Conservation (phyloP, 2,113 vertebrate genomes). For the Nesoenas mayeri region DNA sequence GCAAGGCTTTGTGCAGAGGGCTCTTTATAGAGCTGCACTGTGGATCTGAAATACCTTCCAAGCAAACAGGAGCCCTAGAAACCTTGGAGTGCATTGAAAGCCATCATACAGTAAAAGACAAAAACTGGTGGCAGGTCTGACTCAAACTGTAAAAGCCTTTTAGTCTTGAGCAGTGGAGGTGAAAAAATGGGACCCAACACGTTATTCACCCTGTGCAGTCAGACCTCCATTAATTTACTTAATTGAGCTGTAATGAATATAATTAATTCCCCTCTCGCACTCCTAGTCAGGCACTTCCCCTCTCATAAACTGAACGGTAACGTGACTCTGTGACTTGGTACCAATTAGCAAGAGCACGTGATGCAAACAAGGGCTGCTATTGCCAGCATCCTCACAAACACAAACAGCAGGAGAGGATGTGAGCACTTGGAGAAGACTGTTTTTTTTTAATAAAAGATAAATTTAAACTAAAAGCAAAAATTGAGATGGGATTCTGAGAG, state of each 20-base stretch:
- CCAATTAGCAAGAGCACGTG: not conserved
- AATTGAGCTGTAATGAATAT: not conserved
- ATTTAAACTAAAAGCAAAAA: not conserved
- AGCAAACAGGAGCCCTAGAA: not conserved
- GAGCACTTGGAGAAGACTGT: too few relatives aligned
- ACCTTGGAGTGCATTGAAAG: not conserved
- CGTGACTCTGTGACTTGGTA: not conserved
- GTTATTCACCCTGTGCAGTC: not conserved
- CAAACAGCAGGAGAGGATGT: not conserved
- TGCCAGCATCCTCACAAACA: not conserved
- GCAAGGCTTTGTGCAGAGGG: not conserved
- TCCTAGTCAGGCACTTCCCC: not conserved
- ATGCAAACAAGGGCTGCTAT: not conserved
- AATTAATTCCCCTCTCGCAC: not conserved
- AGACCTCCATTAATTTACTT: not conserved
- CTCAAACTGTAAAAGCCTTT: not conserved
- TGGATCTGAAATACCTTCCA: not conserved
- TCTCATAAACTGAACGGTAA: not conserved
- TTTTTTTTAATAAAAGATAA: not conserved
- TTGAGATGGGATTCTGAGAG: not conserved
- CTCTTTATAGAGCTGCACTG: not conserved
- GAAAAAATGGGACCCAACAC: fast-evolving
- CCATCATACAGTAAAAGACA: not conserved
- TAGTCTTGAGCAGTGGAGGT: not conserved
- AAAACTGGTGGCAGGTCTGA: not conserved